Base-by-base conservation (phyloP, 1,140 invertebrate species). In the Epicauta chinensis region DNA sequence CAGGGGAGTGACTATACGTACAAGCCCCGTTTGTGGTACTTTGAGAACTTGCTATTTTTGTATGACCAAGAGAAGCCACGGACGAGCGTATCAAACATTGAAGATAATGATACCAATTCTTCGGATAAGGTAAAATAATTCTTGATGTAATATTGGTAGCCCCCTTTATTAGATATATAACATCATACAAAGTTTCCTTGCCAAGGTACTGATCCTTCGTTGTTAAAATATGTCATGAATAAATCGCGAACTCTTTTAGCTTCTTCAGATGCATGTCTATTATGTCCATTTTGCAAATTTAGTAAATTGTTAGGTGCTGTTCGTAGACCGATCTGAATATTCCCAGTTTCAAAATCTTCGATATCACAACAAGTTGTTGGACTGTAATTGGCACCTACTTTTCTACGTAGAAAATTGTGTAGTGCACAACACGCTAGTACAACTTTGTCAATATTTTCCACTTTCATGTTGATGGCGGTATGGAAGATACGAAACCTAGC, bases 401-500 rank as follows among this genome's bases (percentile, higher is more conserved):
- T 34, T 34, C 3, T 12, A 9, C 32, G 32, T 3, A 34, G 10
- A 10, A 34, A 34, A 34, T 34, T 34, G 11, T 34, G 32, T 0
- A 34, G 32, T n/a, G 10, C 32, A 29, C 61, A 58, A 29, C 17
- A 56, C 2, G 61, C 36, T 36, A 63, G 16, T 11, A 64, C 53
- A 17, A 64, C 57, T 42, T 44, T 53, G 23, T 65, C 56, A 12
- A 55, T 58, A 38, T 12, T 38, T 11, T 62, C 37, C 29, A 58
- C 40, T n/a, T 40, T 12, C 11, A 62, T 47, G 36, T 39, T 46
- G 15, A 65, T 64, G 2, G 55, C 5, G 16, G 48, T 55, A n/a
- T 58, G 56, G 41, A 71, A 68, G 36, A 72, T 60, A 50, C 60
- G 12, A 62, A 68, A 71, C 37, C 61, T 62, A 15, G 43, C 42